Evolutionary conservation across 2,797 vertebrate species (phyloP).

Genomic region (Champsocephalus esox): DNA sequence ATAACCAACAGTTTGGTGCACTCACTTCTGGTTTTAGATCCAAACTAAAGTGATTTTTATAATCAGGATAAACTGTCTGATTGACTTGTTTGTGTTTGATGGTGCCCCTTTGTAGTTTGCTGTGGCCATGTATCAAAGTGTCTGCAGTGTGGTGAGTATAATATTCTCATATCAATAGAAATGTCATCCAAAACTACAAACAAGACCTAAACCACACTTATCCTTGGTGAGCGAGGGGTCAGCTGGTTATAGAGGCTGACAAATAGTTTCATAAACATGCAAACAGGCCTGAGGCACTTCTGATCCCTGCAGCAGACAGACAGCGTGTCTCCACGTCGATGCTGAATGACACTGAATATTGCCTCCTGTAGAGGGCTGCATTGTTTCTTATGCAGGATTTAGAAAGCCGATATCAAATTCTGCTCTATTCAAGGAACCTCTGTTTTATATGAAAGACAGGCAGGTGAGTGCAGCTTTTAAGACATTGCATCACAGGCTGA

Average conservation of each 20-base stretch:
- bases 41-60: neutral
- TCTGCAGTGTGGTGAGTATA: neutral
- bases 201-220: neutral
- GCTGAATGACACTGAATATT: conserved; percentile 57
- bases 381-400: conserved; percentile 62
- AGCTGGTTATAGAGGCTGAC: conserved; percentile 60
- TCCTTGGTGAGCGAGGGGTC: conserved; percentile 48
- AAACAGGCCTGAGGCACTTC: conserved; percentile 64
- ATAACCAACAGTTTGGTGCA: too few species aligned
- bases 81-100: neutral
- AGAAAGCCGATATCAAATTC: conserved; percentile 69
- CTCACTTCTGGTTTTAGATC: neutral
- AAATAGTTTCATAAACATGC: conserved; percentile 72
- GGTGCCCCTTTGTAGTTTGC: neutral
- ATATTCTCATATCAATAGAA: neutral
- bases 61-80: neutral
- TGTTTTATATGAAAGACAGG: conserved; percentile 50
- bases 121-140: neutral
- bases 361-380: conserved; percentile 66
- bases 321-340: conserved; percentile 63
- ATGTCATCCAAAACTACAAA: neutral
- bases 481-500: conserved; percentile 39
- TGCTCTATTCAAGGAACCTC: conserved; percentile 51
- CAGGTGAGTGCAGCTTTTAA: conserved; percentile 52
- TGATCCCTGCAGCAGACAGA: conserved; percentile 65